A percentile compares a stretch with the other conserved stretches of the same genome.
phyloP scores from a whole-genome alignment of 2,888 invertebrate genomes.

The Clusia tigrina region DNA sequence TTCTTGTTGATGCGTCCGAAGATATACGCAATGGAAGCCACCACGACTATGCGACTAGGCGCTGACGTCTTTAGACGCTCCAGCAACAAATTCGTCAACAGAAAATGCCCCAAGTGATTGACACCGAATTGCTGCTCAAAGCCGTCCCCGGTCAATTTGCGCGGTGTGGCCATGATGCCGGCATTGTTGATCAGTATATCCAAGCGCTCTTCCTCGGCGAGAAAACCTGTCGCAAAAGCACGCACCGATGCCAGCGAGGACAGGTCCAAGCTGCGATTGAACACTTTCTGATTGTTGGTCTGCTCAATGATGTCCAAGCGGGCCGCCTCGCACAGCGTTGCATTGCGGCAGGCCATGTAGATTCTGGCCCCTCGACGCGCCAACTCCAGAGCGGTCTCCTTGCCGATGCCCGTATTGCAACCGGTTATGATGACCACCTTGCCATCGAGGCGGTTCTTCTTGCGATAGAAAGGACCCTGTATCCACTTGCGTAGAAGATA shows the following conservation, averaged over 20 bases:
- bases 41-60: conserved; percentile 79
- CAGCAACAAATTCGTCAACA: conserved; percentile 69
- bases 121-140: conserved; percentile 69
- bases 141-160: conserved; percentile 66
- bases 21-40: conserved; percentile 75
- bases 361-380: conserved; percentile 80
- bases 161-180: conserved; percentile 66
- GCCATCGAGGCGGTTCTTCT: conserved; percentile 67
- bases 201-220: conserved; percentile 64
- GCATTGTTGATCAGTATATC: conserved; percentile 71
- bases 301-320: conserved; percentile 78
- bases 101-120: conserved; percentile 72
- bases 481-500: conserved; percentile 53
- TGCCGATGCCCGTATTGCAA: conserved; percentile 83
- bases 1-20: conserved; percentile 73
- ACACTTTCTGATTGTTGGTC: conserved; percentile 77
- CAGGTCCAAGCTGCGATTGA: conserved; percentile 67
- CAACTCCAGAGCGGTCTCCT: conserved; percentile 75
- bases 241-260: conserved; percentile 68
- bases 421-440: conserved; percentile 81
- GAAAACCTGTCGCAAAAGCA: conserved; percentile 65
- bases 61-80: conserved; percentile 68
- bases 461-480: conserved; percentile 59
- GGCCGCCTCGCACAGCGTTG: conserved; percentile 76
- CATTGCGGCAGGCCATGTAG: conserved; percentile 86